Evolutionary conservation across 2,113 vertebrate species (phyloP).

Genomic region (Pachycephala philippinensis): DNA sequence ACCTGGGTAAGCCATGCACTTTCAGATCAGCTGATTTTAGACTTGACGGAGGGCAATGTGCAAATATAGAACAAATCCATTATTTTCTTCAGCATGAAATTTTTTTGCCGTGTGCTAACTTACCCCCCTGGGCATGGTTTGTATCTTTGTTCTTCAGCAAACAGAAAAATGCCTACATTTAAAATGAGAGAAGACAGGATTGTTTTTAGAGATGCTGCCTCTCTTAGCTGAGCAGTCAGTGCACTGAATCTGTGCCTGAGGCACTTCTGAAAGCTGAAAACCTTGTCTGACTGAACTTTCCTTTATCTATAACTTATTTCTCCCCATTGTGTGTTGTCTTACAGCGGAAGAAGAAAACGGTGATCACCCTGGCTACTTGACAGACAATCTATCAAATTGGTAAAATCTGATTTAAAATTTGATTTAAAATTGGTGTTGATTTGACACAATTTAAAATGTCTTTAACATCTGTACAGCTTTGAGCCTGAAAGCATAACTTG

Average conservation of each 20-base stretch:
- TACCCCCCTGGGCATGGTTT: not conserved
- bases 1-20: not conserved
- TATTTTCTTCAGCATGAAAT: not conserved
- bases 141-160: not conserved
- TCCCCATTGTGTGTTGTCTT: conserved; percentile 12
- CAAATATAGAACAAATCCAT: not conserved
- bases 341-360: conserved; percentile 58
- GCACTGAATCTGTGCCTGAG: not conserved
- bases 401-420: too few relatives aligned
- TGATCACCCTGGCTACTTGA: conserved; percentile 45
- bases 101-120: not conserved
- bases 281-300: not conserved
- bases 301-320: not conserved
- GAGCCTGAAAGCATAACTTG: not conserved
- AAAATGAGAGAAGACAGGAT: not conserved
- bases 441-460: not conserved
- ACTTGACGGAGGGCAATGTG: not conserved
- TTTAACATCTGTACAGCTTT: not conserved
- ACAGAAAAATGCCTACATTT: not conserved
- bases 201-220: not conserved
- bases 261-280: not conserved
- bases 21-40: not conserved
- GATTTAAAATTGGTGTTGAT: too few relatives aligned
- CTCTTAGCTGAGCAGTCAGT: not conserved
- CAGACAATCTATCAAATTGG: conserved; percentile 47